A percentile compares a stretch with the other conserved stretches of the same genome.
Evolutionary conservation across 2,888 invertebrate genomes (phyloP).

Genomic region (Tupiocoris notatus): DNA sequence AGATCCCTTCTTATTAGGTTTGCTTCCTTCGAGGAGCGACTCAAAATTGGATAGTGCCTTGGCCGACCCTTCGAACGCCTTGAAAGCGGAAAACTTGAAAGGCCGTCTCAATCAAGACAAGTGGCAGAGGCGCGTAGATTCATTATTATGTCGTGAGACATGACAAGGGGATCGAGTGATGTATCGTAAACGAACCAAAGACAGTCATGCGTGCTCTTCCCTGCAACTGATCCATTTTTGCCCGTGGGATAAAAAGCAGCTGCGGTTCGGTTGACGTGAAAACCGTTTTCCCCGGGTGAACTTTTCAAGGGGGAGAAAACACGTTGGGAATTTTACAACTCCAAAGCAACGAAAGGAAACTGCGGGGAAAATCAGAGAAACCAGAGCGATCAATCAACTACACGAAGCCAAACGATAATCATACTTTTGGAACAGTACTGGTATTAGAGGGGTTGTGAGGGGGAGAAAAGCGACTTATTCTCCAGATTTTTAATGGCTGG

Average conservation of each 20-base stretch:
- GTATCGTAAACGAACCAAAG: conserved; percentile 7
- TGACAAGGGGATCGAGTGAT: conserved; percentile 21
- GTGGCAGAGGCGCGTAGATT: conserved; percentile 30
- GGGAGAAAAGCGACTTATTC: too few relatives aligned
- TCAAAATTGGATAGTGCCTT: conserved; percentile 18
- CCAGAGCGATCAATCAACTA: too few relatives aligned
- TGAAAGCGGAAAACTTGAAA: background rate
- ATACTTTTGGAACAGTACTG: too few relatives aligned
- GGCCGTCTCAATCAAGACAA: conserved; percentile 37
- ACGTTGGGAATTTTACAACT: too few relatives aligned
- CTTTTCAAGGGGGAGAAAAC: too few relatives aligned
- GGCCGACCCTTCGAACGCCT: background rate
- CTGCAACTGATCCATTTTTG: background rate
- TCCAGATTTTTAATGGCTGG: too few relatives aligned
- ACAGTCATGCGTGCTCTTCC: background rate
- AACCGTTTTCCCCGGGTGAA: too few relatives aligned
- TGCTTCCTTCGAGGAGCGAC: conserved; percentile 16
- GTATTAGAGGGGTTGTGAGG: too few relatives aligned
- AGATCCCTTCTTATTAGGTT: conserved; percentile 40
- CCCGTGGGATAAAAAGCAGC: background rate
- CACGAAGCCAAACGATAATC: too few relatives aligned
- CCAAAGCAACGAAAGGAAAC: too few relatives aligned
- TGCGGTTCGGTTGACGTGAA: background rate
- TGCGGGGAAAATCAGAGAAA: too few relatives aligned
- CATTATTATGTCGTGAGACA: conserved; percentile 39